Percentiles rank a stretch among this genome's conserved stretches.
Conservation (phyloP, 2,113 vertebrate genomes). For the Ovis canadensis region DNA sequence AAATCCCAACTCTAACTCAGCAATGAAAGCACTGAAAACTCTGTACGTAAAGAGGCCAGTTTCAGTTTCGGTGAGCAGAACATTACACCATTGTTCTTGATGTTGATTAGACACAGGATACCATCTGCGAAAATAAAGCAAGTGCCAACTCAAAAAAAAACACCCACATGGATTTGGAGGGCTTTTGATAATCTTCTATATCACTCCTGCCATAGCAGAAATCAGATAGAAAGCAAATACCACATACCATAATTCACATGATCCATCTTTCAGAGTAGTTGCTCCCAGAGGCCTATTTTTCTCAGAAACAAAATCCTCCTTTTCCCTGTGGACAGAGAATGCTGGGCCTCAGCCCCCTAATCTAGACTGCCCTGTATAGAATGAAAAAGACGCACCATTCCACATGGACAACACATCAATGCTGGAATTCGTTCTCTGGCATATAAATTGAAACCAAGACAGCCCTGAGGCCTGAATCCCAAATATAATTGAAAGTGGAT, state of each 20-base stretch:
- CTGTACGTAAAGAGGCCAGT: neutral
- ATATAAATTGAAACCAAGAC: conserved; percentile 45
- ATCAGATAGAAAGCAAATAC: neutral
- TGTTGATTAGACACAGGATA: conserved; percentile 67
- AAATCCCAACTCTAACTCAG: neutral
- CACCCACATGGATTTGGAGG: neutral
- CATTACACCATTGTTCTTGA: conserved; percentile 50
- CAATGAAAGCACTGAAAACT: neutral
- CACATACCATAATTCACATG: neutral
- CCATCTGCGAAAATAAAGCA: conserved; percentile 62
- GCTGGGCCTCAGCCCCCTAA: neutral
- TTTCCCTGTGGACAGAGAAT: conserved; percentile 10
- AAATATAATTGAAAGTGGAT: conserved; percentile 63
- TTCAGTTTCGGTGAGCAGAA: conserved; percentile 48
- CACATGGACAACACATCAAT: neutral
- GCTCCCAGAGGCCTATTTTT: neutral
- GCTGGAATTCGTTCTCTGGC: conserved; percentile 37
- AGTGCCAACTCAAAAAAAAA: conserved; percentile 8
- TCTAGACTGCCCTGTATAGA: neutral
- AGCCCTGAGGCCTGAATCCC: conserved; percentile 46
- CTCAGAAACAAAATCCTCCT: neutral
- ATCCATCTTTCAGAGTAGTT: conserved; percentile 7
- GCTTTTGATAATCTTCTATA: neutral
- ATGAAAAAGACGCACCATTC: neutral
- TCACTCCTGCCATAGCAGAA: neutral